Evolutionary conservation across 2,797 vertebrate genomes (phyloP), one percentile per base, ranked within the genome.

Genomic region (Melanotaenia pygmaea): DNA sequence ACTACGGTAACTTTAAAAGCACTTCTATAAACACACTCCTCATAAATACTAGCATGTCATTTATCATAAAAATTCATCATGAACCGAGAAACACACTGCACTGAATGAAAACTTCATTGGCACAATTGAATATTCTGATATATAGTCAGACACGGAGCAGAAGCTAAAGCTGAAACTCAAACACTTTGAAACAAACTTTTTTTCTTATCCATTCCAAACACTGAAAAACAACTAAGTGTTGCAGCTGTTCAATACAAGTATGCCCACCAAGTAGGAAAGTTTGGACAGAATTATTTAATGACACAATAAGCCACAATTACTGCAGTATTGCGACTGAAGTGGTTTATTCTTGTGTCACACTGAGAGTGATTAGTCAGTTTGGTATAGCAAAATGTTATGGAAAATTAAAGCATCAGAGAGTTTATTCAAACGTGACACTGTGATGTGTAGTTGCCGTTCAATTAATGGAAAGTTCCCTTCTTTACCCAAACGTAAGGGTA

Each of bases 401-500:
- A 50, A 28, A 28, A 28, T 28, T 32, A 50, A 50, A 50, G 47
- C n/a, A 7, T n/a, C 47, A 50, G n/a, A 20, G 6, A n/a, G 24
- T 13, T 54, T 4, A 54, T 54, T 54, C 51, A 28, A 26, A 54
- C 24, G 4, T 5, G 11, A 26, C 24, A 54, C 12, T 13, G 51
- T 11, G 12, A 54, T 13, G 10, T 50, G 22, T n/a, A 22, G 47
- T 22, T 50, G 47, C n/a, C 9, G 11, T 50, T n/a, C 20, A 24
- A 26, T 54, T 28, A 54, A 54, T 22, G 24, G 51, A 26, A 13
- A n/a, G n/a, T n/a, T 70, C 72, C 54, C 64, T 37, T 51, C 30
- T 50, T 54, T 67, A 79, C 83, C 71, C 83, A 85, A 62, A 87
- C 80, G 79, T 88, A 77, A 66, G 70, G 81, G 40, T n/a, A 45